Evolutionary conservation across 2,113 vertebrate species (phyloP).

Genomic region (Urocolius indicus): DNA sequence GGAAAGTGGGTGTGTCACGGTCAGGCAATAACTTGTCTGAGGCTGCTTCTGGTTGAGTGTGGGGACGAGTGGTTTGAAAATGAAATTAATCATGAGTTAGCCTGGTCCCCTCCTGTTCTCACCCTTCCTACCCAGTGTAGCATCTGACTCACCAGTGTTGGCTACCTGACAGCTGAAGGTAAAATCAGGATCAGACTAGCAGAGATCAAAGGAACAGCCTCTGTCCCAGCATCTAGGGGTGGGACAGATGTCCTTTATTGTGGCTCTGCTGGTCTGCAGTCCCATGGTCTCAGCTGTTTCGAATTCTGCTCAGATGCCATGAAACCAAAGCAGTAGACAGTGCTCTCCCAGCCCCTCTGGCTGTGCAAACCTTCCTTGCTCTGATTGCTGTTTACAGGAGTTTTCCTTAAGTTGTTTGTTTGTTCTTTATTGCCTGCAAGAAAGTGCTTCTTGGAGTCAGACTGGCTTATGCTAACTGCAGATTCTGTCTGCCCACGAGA

Average conservation of each 20-base stretch:
- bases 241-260: background rate
- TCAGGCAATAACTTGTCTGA: conserved; percentile 51
- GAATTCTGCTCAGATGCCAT: background rate
- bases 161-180: conserved; percentile 38
- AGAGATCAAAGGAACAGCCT: conserved; percentile 46
- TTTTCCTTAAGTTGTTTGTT: background rate
- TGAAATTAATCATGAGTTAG: background rate
- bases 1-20: background rate
- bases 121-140: background rate
- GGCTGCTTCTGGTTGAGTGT: background rate
- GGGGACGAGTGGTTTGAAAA: conserved; percentile 14
- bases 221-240: background rate
- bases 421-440: background rate
- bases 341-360: background rate
- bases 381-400: background rate
- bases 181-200: background rate
- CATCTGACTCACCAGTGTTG: conserved; percentile 40
- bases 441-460: background rate
- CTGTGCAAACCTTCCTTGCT: background rate
- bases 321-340: background rate
- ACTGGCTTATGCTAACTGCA: background rate
- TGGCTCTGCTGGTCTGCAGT: background rate
- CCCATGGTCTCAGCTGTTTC: conserved; percentile 19
- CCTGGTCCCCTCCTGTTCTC: background rate
- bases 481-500: background rate